These are phyloP conservation scores for Perodicticus potto DNA, from an alignment of 2,797 vertebrate species.

Conservation along the genomic window DNA sequence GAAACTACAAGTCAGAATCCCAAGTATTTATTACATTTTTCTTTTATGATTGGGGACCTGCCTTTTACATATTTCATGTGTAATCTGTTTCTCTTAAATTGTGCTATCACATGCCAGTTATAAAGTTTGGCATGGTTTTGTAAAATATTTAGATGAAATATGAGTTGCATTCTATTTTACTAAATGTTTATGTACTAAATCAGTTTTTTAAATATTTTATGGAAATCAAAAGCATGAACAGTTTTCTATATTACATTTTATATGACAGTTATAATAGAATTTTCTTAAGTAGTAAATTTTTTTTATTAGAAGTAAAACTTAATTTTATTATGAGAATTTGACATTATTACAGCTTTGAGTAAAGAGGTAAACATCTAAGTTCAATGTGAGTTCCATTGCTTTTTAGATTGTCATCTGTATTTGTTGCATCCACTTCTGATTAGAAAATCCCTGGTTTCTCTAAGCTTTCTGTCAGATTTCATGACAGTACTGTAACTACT, in stretches of 20 bases:
- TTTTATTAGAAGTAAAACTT: background rate
- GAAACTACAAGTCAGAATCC: background rate
- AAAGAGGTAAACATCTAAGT: background rate
- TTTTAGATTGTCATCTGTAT: background rate
- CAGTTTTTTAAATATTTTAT: constrained; percentile 3
- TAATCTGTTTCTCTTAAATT: constrained; percentile 36
- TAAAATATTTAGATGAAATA: background rate
- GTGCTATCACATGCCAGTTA: background rate
- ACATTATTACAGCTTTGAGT: background rate
- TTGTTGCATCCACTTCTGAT: background rate
- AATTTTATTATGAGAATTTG: background rate
- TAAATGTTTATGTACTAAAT: background rate
- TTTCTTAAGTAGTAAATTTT: background rate
- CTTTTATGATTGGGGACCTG: background rate
- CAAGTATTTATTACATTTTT: background rate
- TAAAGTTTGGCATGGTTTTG: background rate
- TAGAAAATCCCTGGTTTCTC: background rate
- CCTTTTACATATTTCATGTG: background rate
- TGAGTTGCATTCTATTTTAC: background rate
- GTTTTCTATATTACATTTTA: background rate
- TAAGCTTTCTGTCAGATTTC: background rate
- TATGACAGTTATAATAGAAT: background rate
- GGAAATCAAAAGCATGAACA: background rate
- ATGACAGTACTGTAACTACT: too few relatives aligned
- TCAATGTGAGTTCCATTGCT: rapidly evolving